Base-by-base conservation (phyloP, 2,888 invertebrate genomes). In the Dasypogon diadema region DNA sequence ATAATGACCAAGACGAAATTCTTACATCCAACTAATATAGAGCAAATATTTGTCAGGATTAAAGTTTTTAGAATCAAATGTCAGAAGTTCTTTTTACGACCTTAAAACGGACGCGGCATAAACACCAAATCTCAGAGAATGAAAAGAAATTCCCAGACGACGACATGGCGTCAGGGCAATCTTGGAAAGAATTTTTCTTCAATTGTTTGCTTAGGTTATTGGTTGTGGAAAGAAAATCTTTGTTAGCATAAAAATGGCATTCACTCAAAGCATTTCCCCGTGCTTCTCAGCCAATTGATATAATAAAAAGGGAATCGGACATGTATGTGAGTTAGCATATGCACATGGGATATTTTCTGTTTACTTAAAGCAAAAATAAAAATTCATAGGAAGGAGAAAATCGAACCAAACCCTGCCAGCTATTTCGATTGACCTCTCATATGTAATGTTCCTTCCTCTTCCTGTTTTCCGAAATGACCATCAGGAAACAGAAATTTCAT, bases 221-320 rank as follows among this genome's bases (percentile, higher is more conserved):
- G 70, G 54, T 70, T 30, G 70, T 37, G 54, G 70, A 70, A 65
- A 70, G 54, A 54, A 54, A 70, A 54, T 34, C 54, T 70, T 70
- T 70, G 70, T 70, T 70, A 70, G 70, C 70, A 70, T 70, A 70
- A 70, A 70, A 70, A 70, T 70, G 54, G 70, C 70, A 70, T 70
- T 70, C 54, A 70, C 54, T 70, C 54, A 70, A 70, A 54, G 30
- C 70, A 26, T 54, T 18, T 70, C 54, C 54, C 54, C 42, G 70
- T 70, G 34, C 54, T 70, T 54, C 34, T 54, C 70, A 70, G 54
- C 70, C 70, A 70, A 70, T 70, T 70, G 70, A 70, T 14, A 70
- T 70, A 70, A 70, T 54, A 54, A 54, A 65, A 42, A 54, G 70
- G 65, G 34, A 70, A 70, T 54, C n/a, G 54, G 34, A 70, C n/a